Evolutionary conservation across 2,888 invertebrate genomes (phyloP).

Genomic region (Chrysolina oricalcia): DNA sequence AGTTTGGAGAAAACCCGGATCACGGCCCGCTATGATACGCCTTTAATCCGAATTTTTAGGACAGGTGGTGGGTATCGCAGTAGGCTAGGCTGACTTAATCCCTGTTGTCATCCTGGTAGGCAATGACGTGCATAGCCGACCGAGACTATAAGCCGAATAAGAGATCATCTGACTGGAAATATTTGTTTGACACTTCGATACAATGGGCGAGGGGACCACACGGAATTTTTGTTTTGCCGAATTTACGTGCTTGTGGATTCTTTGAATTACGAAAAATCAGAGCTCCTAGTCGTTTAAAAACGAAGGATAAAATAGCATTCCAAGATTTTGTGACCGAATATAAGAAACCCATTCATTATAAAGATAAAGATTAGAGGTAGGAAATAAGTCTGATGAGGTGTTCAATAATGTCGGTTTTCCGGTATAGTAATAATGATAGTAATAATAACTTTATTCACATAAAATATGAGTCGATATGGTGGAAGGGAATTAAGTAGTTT

Average conservation of each 20-base stretch:
- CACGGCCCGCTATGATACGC: conserved; percentile 51
- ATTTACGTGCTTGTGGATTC: conserved; percentile 28
- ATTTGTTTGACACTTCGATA: conserved; percentile 64
- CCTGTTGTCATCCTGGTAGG: conserved; percentile 53
- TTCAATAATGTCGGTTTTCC: no score
- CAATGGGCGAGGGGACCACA: conserved; percentile 57
- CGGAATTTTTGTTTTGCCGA: conserved; percentile 45
- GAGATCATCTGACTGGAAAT: conserved; percentile 61
- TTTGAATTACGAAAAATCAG: not conserved
- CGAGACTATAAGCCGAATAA: conserved; percentile 50
- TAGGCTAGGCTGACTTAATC: conserved; percentile 52
- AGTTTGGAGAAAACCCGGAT: conserved; percentile 38
- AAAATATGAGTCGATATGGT: no score
- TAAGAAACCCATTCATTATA: not conserved
- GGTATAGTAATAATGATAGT: no score
- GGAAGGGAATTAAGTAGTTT: no score
- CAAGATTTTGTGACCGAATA: not conserved
- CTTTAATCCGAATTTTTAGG: conserved; percentile 57
- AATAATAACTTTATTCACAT: no score
- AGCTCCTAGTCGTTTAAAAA: not conserved
- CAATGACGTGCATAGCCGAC: conserved; percentile 52
- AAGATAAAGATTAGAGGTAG: no score
- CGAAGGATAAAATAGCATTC: not conserved
- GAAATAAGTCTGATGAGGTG: no score
- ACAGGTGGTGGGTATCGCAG: conserved; percentile 58